Conservation (phyloP, 1,140 invertebrate species). For the Drosophila busckii region DNA sequence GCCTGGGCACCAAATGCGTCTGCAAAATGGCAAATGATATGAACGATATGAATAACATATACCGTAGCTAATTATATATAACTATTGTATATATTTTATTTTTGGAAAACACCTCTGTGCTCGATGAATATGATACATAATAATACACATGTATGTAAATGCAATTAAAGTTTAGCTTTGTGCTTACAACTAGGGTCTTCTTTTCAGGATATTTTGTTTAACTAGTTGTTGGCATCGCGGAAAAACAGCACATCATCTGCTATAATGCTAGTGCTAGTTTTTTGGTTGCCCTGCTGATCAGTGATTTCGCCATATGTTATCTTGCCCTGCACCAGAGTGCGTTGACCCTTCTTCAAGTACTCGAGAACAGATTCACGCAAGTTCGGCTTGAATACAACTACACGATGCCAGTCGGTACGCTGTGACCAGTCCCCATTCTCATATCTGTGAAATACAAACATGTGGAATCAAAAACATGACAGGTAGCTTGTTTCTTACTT, state of each 20-base stretch:
- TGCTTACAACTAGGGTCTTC: slow-evolving; percentile 42
- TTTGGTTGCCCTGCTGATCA: slow-evolving; percentile 86
- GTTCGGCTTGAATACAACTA: slow-evolving; percentile 91
- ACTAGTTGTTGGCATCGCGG: slow-evolving; percentile 58
- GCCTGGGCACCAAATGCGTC: not conserved
- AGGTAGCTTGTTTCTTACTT: slow-evolving; percentile 72
- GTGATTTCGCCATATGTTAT: slow-evolving; percentile 92
- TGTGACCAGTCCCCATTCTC: slow-evolving; percentile 88
- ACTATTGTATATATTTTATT: slow-evolving; percentile 8
- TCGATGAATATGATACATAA: slow-evolving; percentile 27
- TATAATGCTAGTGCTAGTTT: slow-evolving; percentile 87
- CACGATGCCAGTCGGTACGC: slow-evolving; percentile 93
- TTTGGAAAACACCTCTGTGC: not conserved
- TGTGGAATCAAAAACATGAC: not conserved
- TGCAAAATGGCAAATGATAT: not conserved
- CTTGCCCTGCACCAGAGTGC: slow-evolving; percentile 90
- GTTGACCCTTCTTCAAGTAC: slow-evolving; percentile 91
- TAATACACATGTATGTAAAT: slow-evolving; percentile 42
- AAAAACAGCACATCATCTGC: slow-evolving; percentile 94
- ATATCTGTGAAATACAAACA: slow-evolving; percentile 73
- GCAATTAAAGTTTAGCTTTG: slow-evolving; percentile 52
- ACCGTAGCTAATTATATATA: not conserved
- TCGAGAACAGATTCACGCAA: slow-evolving; percentile 88
- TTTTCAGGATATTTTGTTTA: slow-evolving; percentile 13
- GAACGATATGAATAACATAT: not conserved